Evolutionary conservation across 2,113 vertebrate genomes (phyloP).

Genomic region (Callipepla squamata): DNA sequence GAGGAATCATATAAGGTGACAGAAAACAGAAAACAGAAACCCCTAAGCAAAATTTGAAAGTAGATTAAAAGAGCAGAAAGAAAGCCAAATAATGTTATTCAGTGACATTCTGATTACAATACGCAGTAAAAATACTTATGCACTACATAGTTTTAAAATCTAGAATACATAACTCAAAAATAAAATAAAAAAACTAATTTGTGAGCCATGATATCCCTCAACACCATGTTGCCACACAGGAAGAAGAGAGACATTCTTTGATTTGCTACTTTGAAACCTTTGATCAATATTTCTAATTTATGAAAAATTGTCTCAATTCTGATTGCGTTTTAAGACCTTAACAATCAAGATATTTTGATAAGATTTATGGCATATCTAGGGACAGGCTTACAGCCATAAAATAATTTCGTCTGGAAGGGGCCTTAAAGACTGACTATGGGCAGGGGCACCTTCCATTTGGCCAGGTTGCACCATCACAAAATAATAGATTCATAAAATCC

Average conservation of each 20-base stretch:
- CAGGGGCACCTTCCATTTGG: neutral
- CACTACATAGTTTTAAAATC: neutral
- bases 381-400: neutral
- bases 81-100: neutral
- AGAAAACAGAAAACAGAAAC: neutral
- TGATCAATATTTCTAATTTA: neutral
- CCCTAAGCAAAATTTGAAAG: neutral
- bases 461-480: no score
- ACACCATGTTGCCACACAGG: neutral
- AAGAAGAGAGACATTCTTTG: neutral
- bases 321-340: neutral
- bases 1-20: neutral
- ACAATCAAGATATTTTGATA: neutral
- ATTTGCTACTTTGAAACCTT: slow-evolving; percentile 8
- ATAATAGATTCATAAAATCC: no score
- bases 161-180: neutral
- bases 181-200: neutral
- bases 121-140: neutral
- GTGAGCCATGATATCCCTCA: neutral
- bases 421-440: neutral
- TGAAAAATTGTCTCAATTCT: neutral
- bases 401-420: neutral
- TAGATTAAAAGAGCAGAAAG: neutral
- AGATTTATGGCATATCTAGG: neutral
- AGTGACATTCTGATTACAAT: neutral